phyloP scores from a whole-genome alignment of 2,888 invertebrate genomes.

The Ceratothoa steindachneri region DNA sequence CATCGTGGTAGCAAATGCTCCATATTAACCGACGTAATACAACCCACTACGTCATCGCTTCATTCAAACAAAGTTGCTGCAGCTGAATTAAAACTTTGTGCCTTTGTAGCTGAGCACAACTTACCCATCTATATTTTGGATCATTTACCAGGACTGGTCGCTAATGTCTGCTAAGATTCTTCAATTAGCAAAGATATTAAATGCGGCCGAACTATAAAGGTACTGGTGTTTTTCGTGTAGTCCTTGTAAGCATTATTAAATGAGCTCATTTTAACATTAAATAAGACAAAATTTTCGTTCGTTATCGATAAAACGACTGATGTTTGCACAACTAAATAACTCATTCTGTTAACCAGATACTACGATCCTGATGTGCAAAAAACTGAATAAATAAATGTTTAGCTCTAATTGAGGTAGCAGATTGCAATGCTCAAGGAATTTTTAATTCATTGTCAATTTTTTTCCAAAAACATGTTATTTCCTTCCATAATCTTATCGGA shows the following conservation, averaged over 20 bases:
- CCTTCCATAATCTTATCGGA: slow-evolving; percentile 23
- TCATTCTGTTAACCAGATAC: neutral
- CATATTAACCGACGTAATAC: neutral
- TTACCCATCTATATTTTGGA: slow-evolving; percentile 13
- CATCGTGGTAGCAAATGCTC: neutral
- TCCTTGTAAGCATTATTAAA: slow-evolving; percentile 13
- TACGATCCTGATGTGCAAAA: slow-evolving; percentile 1
- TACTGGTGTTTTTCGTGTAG: slow-evolving; percentile 8
- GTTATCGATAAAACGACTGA: slow-evolving; percentile 7
- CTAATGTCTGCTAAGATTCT: slow-evolving; percentile 21
- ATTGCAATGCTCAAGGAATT: slow-evolving; percentile 13
- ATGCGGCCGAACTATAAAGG: slow-evolving; percentile 25
- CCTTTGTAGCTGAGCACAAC: slow-evolving; percentile 22
- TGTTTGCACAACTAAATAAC: slow-evolving; percentile 3
- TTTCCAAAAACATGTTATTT: slow-evolving; percentile 14
- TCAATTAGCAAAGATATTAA: slow-evolving; percentile 18
- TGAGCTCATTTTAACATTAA: slow-evolving; percentile 5
- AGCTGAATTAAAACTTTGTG: slow-evolving; percentile 23
- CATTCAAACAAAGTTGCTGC: slow-evolving; percentile 17
- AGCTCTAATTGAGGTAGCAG: slow-evolving; percentile 14
- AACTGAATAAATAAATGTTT: neutral
- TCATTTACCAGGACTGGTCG: slow-evolving; percentile 17
- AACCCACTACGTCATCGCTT: neutral
- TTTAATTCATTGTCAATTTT: slow-evolving; percentile 12
- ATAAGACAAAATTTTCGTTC: slow-evolving; percentile 8